Conservation (phyloP, 2,797 vertebrate genomes). For the Sternarchorhynchus goeldii region DNA sequence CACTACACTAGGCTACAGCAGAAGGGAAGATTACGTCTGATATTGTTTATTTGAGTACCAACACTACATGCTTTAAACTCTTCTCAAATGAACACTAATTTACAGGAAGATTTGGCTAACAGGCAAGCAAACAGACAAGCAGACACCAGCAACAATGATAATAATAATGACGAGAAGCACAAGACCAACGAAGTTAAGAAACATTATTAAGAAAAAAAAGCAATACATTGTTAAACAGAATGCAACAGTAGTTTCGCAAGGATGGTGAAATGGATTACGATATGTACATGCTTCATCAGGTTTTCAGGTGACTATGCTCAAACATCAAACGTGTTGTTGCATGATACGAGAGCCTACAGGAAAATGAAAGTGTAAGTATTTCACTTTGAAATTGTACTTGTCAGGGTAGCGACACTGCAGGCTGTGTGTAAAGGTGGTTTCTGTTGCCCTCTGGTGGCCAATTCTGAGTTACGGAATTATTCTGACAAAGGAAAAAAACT, state of each 20-base stretch:
- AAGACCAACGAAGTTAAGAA: too few species aligned
- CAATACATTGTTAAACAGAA: not conserved
- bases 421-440: not conserved
- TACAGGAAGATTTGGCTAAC: too few species aligned
- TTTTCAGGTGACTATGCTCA: not conserved
- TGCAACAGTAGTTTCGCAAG: not conserved
- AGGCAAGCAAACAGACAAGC: too few species aligned
- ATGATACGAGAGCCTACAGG: not conserved
- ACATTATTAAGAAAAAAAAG: too few species aligned
- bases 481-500: not conserved
- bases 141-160: too few species aligned
- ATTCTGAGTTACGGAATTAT: not conserved
- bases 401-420: not conserved
- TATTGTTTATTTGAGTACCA: too few species aligned
- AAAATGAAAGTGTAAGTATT: not conserved
- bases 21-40: too few species aligned
- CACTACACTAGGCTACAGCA: too few species aligned
- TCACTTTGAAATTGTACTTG: not conserved
- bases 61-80: too few species aligned
- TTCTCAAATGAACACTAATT: too few species aligned
- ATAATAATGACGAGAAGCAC: too few species aligned
- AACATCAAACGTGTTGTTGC: not conserved
- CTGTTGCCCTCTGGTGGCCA: constrained; percentile 42
- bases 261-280: not conserved
- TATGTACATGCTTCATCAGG: not conserved